A percentile compares a stretch with the other conserved stretches of the same genome.
Evolutionary conservation across 2,797 vertebrate genomes (phyloP).

Genomic region (Eleutherodactylus coqui): DNA sequence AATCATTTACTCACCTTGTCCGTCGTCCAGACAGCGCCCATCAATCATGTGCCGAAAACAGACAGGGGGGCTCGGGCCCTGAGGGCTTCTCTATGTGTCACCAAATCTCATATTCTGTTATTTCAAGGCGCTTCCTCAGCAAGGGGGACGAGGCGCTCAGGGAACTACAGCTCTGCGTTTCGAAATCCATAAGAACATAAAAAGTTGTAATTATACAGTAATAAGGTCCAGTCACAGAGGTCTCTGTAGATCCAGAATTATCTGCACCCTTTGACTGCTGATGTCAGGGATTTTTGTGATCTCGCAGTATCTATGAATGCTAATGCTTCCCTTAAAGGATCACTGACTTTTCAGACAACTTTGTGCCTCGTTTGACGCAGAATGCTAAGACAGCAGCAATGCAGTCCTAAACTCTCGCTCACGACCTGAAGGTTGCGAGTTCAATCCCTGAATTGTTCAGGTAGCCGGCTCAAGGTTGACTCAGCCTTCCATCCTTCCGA

Average conservation of each 20-base stretch:
- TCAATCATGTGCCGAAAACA: slow-evolving; percentile 14
- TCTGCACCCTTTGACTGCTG: not conserved
- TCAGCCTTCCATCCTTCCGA: too few species aligned
- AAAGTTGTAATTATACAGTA: not conserved
- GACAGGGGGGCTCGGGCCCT: not conserved
- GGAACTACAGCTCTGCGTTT: not conserved
- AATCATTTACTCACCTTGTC: slow-evolving; percentile 26
- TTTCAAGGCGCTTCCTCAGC: not conserved
- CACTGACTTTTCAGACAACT: too few species aligned
- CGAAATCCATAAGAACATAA: not conserved
- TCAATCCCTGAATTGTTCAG: too few species aligned
- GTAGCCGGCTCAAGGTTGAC: too few species aligned
- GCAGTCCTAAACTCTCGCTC: too few species aligned
- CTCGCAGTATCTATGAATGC: too few species aligned
- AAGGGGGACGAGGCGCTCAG: not conserved
- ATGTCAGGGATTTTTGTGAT: too few species aligned
- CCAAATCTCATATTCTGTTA: not conserved
- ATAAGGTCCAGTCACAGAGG: not conserved
- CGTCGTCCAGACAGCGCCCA: not conserved
- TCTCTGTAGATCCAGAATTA: not conserved
- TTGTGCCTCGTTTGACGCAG: too few species aligned
- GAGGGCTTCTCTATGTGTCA: not conserved
- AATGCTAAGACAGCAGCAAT: too few species aligned
- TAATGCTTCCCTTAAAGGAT: too few species aligned
- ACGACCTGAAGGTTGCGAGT: too few species aligned